Evolutionary conservation across 2,113 vertebrate genomes (phyloP), one percentile per base, ranked within the genome.

Genomic region (Laterallus jamaicensis): DNA sequence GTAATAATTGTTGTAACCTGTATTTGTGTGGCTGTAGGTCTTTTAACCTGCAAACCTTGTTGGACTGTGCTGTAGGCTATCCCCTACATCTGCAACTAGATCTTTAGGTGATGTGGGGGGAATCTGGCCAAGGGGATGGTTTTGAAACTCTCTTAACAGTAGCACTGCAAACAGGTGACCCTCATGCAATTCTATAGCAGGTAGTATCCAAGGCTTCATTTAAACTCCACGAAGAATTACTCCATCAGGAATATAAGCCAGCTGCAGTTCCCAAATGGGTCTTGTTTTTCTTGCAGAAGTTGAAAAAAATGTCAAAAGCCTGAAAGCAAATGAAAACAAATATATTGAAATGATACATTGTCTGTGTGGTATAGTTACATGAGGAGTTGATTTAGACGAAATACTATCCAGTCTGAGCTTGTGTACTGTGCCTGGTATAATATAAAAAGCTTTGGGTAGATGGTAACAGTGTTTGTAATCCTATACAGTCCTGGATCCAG

Each of bases 11-110:
- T 3, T 42, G 26, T 54, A 73, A 71, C 49, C 44, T 31, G 11
- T 66, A 3, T 6, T 50, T 39, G 29, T 19, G 24, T 47, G 67
- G 32, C 1, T 31, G 2, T 4, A 11, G 25, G 8, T 32, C 32
- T 64, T 49, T 7, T 1, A 16, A 28, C 15, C 15, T 11, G 6
- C 54, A 37, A 13, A 70, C 15, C 4, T 0, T 0, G 0, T 39
- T 69, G 40, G 35, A 29, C 11, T 0, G 0, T 44, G 32, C 17
- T 29, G 1, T 17, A 25, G 21, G 35, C 44, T 39, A 5, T 67
- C 25, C 31, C 10, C 4, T 14, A 0, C 18, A 21, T 17, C 52
- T 80, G 28, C 12, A 64, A 21, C 54, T 49, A 5, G 19, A 37
- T 74, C 39, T 42, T 66, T 6, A 11, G 32, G 15, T 6, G 4